phyloP scores from a whole-genome alignment of 2,113 vertebrate genomes.

The Coptodon rendalli region DNA sequence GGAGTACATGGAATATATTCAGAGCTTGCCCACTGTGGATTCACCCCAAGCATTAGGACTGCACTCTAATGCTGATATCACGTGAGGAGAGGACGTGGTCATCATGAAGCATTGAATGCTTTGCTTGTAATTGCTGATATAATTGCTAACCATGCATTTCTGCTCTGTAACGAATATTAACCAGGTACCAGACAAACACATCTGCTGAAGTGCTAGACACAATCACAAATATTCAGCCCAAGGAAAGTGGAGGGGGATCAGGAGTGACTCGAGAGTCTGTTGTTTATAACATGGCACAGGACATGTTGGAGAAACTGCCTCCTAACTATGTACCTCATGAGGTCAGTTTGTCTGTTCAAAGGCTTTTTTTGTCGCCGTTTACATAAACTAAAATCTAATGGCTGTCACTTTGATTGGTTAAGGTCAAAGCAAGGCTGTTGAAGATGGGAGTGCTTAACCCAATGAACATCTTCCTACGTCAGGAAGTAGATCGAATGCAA shows the following conservation, averaged over 20 bases:
- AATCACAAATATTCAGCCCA: conserved; percentile 50
- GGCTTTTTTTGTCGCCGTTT: not conserved
- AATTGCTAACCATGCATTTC: not conserved
- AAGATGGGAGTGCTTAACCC: conserved; percentile 41
- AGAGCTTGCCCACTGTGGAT: conserved; percentile 19
- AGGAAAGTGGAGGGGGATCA: conserved; percentile 31
- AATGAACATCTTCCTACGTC: conserved; percentile 48
- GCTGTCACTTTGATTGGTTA: not conserved
- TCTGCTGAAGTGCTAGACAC: conserved; percentile 34
- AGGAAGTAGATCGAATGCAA: conserved; percentile 55
- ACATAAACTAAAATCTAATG: not conserved
- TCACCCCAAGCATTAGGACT: conserved; percentile 29
- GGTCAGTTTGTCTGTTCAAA: not conserved
- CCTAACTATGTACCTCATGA: conserved; percentile 29
- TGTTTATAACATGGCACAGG: conserved; percentile 25
- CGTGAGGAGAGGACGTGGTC: not conserved
- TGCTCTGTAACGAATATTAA: not conserved
- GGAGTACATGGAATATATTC: conserved; percentile 26
- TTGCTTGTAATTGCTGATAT: not conserved
- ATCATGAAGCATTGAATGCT: not conserved
- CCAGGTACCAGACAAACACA: conserved; percentile 44
- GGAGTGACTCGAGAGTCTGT: conserved; percentile 35
- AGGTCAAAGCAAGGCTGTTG: conserved; percentile 28
- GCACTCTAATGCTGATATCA: conserved; percentile 47
- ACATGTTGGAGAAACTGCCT: conserved; percentile 46